Conservation (phyloP, 2,888 invertebrate genomes). For the Lochmaea crataegi region DNA sequence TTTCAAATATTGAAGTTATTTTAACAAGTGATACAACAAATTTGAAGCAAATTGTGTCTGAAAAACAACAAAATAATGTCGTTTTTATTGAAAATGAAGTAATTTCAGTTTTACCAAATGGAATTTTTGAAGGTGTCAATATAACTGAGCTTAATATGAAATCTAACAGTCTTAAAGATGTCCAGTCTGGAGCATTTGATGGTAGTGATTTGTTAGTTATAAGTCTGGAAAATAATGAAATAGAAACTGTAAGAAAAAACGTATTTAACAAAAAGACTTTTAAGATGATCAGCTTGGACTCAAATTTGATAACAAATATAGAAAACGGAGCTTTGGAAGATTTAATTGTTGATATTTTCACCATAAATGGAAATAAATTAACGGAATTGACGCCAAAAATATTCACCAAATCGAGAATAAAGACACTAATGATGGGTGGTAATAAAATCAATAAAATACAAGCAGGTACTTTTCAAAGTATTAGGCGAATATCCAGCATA, state of each 20-base stretch:
- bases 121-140: neutral
- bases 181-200: slow-evolving; percentile 9
- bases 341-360: neutral
- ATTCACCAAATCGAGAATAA: slow-evolving; percentile 2
- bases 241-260: neutral
- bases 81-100: neutral
- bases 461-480: slow-evolving; percentile 9
- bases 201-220: neutral
- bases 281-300: neutral
- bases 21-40: neutral
- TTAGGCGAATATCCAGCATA: neutral
- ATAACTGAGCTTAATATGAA: slow-evolving; percentile 1
- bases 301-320: slow-evolving; percentile 4
- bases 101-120: neutral
- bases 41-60: neutral
- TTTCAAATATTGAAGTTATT: neutral
- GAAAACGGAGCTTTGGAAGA: slow-evolving; percentile 21
- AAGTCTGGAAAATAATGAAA: neutral
- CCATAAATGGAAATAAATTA: slow-evolving; percentile 4
- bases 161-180: neutral
- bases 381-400: slow-evolving; percentile 2
- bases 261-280: neutral
- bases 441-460: slow-evolving; percentile 8
- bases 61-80: neutral
- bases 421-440: neutral